These are phyloP conservation scores for Bedellia somnulentella DNA, from an alignment of 2,888 invertebrate genomes.

Conservation along the genomic window DNA sequence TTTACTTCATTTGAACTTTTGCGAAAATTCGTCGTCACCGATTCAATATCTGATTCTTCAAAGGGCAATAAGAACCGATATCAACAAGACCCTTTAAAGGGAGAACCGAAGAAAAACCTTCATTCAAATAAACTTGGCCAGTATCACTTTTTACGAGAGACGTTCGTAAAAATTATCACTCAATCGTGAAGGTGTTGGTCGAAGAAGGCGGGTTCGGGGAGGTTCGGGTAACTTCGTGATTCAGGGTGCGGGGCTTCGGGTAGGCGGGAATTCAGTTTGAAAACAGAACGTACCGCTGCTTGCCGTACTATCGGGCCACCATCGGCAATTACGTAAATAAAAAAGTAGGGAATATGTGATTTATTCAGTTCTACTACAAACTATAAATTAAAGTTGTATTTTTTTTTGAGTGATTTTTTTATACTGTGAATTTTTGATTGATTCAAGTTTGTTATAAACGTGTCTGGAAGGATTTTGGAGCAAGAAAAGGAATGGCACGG, in stretches of 20 bases:
- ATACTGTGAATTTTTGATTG: too few species aligned
- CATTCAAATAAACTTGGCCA: conserved; percentile 4
- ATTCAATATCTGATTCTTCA: too few species aligned
- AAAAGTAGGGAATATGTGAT: too few species aligned
- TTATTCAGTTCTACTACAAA: too few species aligned
- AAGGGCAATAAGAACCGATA: conserved; percentile 1
- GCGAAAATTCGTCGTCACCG: too few species aligned
- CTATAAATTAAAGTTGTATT: too few species aligned
- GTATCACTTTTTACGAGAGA: conserved; percentile 14
- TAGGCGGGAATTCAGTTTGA: conserved; percentile 38
- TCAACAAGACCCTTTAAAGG: not conserved
- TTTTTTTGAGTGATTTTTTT: too few species aligned
- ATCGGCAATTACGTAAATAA: too few species aligned
- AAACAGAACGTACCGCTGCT: not conserved
- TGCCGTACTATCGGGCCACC: not conserved
- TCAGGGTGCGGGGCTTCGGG: conserved; percentile 26
- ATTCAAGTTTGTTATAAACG: too few species aligned
- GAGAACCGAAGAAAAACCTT: conserved; percentile 1
- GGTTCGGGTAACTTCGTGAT: conserved; percentile 18
- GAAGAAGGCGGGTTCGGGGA: conserved; percentile 24
- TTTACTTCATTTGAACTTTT: too few species aligned
- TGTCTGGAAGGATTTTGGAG: conserved; percentile 33
- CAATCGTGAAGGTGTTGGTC: conserved; percentile 49
- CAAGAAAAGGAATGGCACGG: conserved; percentile 28
- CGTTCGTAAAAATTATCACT: conserved; percentile 54